These are phyloP conservation scores for Stomorhina lunata DNA, from an alignment of 2,888 invertebrate genomes.

Conservation along the genomic window DNA sequence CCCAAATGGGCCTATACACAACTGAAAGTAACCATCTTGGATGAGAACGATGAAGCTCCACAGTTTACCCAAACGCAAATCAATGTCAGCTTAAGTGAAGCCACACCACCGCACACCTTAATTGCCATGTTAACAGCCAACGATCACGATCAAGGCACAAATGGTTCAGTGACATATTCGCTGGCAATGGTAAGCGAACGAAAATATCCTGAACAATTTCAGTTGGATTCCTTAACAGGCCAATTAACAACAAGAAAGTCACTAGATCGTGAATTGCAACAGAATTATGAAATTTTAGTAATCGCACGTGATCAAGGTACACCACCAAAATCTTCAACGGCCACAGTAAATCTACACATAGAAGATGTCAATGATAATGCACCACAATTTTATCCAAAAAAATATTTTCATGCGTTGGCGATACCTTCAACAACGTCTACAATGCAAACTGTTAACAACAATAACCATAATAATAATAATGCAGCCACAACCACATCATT, in stretches of 20 bases:
- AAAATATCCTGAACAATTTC: conserved; percentile 91
- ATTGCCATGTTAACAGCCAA: conserved; percentile 91
- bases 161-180: conserved; percentile 92
- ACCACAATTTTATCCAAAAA: conserved; percentile 94
- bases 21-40: conserved; percentile 92
- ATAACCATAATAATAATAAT: conserved; percentile 37
- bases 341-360: conserved; percentile 89
- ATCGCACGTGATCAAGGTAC: conserved; percentile 95
- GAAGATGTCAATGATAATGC: conserved; percentile 95
- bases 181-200: conserved; percentile 88
- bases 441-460: conserved; percentile 20
- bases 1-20: conserved; percentile 95
- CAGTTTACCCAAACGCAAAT: conserved; percentile 88
- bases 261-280: conserved; percentile 90
- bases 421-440: conserved; percentile 72
- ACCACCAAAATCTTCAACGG: conserved; percentile 93
- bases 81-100: conserved; percentile 89
- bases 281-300: conserved; percentile 90
- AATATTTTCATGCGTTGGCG: conserved; percentile 89
- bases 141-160: conserved; percentile 96
- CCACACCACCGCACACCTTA: conserved; percentile 88
- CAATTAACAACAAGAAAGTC: conserved; percentile 88
- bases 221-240: conserved; percentile 91
- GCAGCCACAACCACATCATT: conserved; percentile 4
- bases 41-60: conserved; percentile 97